Percentiles rank a stretch among this genome's conserved stretches.
phyloP scores from a whole-genome alignment of 2,888 invertebrate genomes.

The Parnassius mnemosyne region DNA sequence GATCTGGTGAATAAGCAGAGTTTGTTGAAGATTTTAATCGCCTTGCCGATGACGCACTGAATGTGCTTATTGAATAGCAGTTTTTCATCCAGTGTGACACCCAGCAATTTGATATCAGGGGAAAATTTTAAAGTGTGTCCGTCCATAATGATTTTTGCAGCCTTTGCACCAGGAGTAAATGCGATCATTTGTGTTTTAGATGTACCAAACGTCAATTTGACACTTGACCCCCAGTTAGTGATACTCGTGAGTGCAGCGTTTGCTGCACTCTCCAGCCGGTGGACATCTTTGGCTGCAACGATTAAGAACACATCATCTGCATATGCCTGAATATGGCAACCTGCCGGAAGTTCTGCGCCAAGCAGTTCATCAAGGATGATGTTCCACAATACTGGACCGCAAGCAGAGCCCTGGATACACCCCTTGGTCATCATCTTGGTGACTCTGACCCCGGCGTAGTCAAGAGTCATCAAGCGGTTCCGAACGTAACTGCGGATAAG shows the following conservation, averaged over 20 bases:
- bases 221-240: neutral
- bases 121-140: neutral
- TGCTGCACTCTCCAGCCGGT: neutral
- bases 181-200: neutral
- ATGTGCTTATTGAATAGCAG: neutral
- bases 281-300: no score
- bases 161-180: neutral
- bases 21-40: neutral
- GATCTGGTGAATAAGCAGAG: neutral
- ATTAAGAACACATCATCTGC: no score
- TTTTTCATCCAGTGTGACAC: slow-evolving; percentile 3
- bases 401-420: no score
- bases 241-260: neutral
- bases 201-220: neutral
- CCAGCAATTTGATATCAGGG: neutral
- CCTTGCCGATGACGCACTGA: neutral
- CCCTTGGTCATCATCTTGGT: slow-evolving; percentile 5
- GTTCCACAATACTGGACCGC: no score
- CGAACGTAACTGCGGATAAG: neutral
- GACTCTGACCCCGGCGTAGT: neutral
- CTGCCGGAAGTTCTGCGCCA: no score
- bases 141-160: neutral
- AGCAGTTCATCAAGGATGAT: no score
- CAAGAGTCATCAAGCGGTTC: neutral
- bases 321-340: no score